Percentiles rank a stretch among this genome's conserved stretches.
phyloP scores from a whole-genome alignment of 2,888 invertebrate species.

The Athetis lepigone region DNA sequence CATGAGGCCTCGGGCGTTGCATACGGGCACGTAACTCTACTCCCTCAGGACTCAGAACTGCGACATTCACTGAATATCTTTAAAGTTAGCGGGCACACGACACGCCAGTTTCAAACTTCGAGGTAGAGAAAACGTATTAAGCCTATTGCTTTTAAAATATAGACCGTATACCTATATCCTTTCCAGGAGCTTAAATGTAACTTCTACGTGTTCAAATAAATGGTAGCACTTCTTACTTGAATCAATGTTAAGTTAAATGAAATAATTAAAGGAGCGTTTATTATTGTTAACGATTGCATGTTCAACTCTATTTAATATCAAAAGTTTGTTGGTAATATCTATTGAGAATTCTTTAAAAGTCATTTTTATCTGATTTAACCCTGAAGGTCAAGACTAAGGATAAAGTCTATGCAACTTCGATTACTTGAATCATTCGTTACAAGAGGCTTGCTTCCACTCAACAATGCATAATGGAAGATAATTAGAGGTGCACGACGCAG shows the following conservation, averaged over 20 bases:
- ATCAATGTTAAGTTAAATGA: background rate
- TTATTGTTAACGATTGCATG: constrained; percentile 3
- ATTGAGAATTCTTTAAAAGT: background rate
- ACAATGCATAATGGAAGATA: constrained; percentile 23
- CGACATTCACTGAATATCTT: constrained; percentile 77
- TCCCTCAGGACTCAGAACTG: constrained; percentile 73
- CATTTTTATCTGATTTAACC: background rate
- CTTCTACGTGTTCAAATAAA: constrained; percentile 14
- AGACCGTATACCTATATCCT: constrained; percentile 5
- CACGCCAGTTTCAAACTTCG: constrained; percentile 56
- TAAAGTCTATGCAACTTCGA: background rate
- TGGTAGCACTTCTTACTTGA: constrained; percentile 1
- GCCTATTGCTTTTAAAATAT: constrained; percentile 43
- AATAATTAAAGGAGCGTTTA: background rate
- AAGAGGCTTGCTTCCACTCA: constrained; percentile 22
- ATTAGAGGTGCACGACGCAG: constrained; percentile 34
- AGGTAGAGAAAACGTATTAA: constrained; percentile 45
- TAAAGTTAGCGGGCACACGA: constrained; percentile 67
- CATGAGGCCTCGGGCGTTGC: constrained; percentile 66
- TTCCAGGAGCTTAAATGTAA: constrained; percentile 3
- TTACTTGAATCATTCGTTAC: background rate
- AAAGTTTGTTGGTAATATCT: background rate
- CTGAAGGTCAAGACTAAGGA: background rate
- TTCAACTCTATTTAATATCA: constrained; percentile 2
- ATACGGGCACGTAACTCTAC: constrained; percentile 79